Base-by-base conservation (phyloP, 2,113 vertebrate species). In the Myotis yumanensis region DNA sequence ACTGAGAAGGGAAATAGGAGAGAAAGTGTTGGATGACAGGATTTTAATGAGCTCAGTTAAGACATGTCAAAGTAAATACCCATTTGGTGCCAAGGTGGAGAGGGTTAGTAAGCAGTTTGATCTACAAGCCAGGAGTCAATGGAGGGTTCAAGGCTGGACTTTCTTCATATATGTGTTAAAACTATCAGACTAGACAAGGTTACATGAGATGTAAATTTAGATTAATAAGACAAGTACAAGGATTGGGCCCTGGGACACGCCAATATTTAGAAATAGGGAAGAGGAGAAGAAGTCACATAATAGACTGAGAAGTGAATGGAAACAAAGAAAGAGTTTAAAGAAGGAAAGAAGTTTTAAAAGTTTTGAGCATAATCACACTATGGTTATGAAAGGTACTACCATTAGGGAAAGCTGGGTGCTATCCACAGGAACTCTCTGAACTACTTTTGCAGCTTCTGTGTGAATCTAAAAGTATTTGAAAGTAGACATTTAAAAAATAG, bases 381-480 rank as follows among this genome's bases (percentile, higher is more conserved):
- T 20, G 48, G 64, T 32, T 86, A 76, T 40, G 15, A 86, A 87
- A 97, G 32, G 11, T 46, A 2, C 23, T 77, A 54, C 84, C 82
- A 54, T 93, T 64, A 57, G 52, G 43, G 59, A 48, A 92, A 90
- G n/a, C 51, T 57, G 73, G 43, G 62, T 16, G 25, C 66, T 37
- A 17, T 25, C 32, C 76, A 37, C 22, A 86, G 62, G 59, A 75
- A 72, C 28, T 16, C 12, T 52, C 2, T 76, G 72, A 68, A 92
- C 32, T 75, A 25, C 32, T 86, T 93, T 95, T 90, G 54, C 72
- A 89, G 77, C 32, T 43, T 90, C 77, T 82, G 3, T 23, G 25
- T 59, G 72, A 59, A 4, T 68, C 64, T 94, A 73, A 92, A 90
- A 89, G 35, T 73, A 79, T 95, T 91, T 90, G 35, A 85, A 80